Evolutionary conservation across 1,140 invertebrate species (phyloP).

Genomic region (Argopecten irradians): DNA sequence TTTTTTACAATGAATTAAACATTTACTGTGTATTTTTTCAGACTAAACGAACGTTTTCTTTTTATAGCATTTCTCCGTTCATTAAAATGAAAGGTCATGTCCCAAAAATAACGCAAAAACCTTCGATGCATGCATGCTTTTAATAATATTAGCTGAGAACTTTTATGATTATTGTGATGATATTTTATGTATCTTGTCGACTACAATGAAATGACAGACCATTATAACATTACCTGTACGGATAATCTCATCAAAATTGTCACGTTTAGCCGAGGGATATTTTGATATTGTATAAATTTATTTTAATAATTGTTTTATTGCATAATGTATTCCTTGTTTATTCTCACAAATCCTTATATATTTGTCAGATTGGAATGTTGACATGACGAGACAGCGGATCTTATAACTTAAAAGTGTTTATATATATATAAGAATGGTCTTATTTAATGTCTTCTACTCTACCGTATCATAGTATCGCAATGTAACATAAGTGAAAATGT

Average conservation of each 20-base stretch:
- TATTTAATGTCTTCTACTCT: not conserved
- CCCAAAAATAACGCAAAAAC: no score
- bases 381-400: not conserved
- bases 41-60: no score
- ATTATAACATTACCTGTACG: not conserved
- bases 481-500: not conserved
- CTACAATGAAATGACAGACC: not conserved
- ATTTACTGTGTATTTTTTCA: no score
- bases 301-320: constrained; percentile 23
- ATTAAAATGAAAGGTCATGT: no score
- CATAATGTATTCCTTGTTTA: not conserved
- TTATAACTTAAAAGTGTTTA: not conserved
- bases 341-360: not conserved
- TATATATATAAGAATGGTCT: not conserved
- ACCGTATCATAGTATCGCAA: not conserved
- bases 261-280: constrained; percentile 3
- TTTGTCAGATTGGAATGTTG: not conserved
- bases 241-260: not conserved
- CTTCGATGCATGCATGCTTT: no score
- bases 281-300: constrained; percentile 24
- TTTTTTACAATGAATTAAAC: no score
- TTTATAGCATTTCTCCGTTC: no score
- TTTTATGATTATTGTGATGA: no score
- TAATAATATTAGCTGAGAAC: no score
- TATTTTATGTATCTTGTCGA: not conserved